Percentiles rank a stretch among this genome's conserved stretches.
phyloP scores from a whole-genome alignment of 1,140 invertebrate genomes.

The Coenobita brevimanus region DNA sequence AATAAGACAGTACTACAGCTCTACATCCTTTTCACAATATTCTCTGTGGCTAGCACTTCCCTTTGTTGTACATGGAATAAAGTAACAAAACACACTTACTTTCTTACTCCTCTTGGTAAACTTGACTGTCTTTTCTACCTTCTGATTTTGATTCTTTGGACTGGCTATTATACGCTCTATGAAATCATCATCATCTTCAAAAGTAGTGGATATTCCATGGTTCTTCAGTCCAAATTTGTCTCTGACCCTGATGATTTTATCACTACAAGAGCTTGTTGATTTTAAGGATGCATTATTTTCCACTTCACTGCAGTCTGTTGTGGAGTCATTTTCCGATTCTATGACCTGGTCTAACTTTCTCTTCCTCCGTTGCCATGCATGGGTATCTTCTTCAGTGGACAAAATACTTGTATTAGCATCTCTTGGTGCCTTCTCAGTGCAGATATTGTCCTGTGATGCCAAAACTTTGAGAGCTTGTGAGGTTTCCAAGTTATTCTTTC shows the following conservation, averaged over 20 bases:
- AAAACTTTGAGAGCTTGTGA: neutral
- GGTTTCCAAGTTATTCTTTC: neutral
- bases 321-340: neutral
- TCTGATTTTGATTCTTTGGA: neutral
- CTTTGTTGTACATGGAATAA: too few relatives aligned
- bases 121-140: neutral
- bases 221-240: neutral
- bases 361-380: neutral
- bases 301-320: too few relatives aligned
- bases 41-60: too few relatives aligned
- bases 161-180: neutral
- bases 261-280: too few relatives aligned
- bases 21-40: too few relatives aligned
- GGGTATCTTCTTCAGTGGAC: neutral
- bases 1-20: too few relatives aligned
- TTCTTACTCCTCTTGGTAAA: neutral
- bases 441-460: neutral
- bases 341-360: neutral
- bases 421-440: neutral
- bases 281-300: too few relatives aligned
- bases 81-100: too few relatives aligned
- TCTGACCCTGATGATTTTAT: too few relatives aligned
- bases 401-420: neutral
- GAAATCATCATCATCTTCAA: conserved; percentile 10
- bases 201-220: neutral